Conservation (phyloP, 2,888 invertebrate species). For the Pollenia griseotomentosa region DNA sequence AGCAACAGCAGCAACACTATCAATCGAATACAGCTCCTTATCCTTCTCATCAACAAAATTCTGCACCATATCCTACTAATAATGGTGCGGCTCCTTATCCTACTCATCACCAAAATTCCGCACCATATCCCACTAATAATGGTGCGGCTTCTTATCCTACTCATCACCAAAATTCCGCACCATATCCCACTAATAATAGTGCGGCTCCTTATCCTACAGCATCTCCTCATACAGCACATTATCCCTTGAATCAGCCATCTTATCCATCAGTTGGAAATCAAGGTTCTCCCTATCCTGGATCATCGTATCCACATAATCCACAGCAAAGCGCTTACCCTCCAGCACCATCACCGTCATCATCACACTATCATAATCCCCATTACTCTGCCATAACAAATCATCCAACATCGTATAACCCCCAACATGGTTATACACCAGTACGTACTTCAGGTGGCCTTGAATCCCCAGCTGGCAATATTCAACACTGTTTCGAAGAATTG, state of each 20-base stretch:
- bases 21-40: constrained; percentile 67
- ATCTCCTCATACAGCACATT: no score
- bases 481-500: constrained; percentile 80
- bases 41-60: constrained; percentile 44
- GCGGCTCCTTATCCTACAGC: constrained; percentile 73
- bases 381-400: constrained; percentile 72
- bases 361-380: constrained; percentile 71
- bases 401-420: constrained; percentile 75
- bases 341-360: constrained; percentile 67
- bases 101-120: constrained; percentile 7
- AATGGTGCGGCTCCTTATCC: constrained; percentile 61
- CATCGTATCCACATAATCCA: constrained; percentile 76
- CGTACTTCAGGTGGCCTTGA: constrained; percentile 76
- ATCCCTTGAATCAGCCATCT: constrained; percentile 68
- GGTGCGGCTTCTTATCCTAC: constrained; percentile 58
- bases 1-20: constrained; percentile 74
- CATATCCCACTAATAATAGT: constrained; percentile 48
- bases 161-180: constrained; percentile 15
- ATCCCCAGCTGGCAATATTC: constrained; percentile 77
- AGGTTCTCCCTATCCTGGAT: constrained; percentile 76
- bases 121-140: constrained; percentile 36
- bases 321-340: constrained; percentile 72
- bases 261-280: constrained; percentile 67
- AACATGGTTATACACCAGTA: constrained; percentile 78
- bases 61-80: constrained; percentile 56